These are phyloP conservation scores for Pectinophora gossypiella DNA, from an alignment of 1,140 invertebrate genomes.

Conservation along the genomic window DNA sequence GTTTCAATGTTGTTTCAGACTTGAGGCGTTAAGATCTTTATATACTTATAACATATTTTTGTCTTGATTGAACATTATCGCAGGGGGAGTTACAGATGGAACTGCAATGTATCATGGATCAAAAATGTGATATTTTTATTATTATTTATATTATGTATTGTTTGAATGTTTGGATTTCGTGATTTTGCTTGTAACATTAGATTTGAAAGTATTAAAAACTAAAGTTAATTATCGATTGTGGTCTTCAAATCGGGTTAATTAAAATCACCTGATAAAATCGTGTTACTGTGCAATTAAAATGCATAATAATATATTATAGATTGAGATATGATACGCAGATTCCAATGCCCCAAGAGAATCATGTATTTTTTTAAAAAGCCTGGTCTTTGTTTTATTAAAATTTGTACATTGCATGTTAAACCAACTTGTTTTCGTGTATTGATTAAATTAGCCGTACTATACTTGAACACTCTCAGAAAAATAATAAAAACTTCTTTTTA, in stretches of 20 bases:
- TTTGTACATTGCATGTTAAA: constrained; percentile 23
- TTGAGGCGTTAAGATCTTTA: constrained; percentile 14
- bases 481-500: constrained; percentile 49
- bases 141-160: constrained; percentile 48
- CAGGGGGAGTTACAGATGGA: constrained; percentile 42
- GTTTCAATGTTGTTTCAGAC: constrained; percentile 35
- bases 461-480: constrained; percentile 39
- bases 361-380: constrained; percentile 28
- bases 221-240: background rate
- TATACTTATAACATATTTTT: constrained; percentile 22
- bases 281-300: constrained; percentile 27
- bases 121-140: constrained; percentile 69
- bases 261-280: background rate
- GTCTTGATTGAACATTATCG: constrained; percentile 19
- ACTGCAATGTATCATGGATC: constrained; percentile 64
- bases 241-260: background rate
- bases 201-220: constrained; percentile 15
- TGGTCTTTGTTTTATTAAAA: constrained; percentile 27
- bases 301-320: constrained; percentile 16
- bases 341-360: constrained; percentile 47
- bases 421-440: constrained; percentile 20
- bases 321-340: constrained; percentile 48
- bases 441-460: constrained; percentile 32
- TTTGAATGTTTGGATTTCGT: constrained; percentile 20
- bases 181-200: constrained; percentile 21